Base-by-base conservation (phyloP, 2,888 invertebrate species). In the Drosophila paramelanica region DNA sequence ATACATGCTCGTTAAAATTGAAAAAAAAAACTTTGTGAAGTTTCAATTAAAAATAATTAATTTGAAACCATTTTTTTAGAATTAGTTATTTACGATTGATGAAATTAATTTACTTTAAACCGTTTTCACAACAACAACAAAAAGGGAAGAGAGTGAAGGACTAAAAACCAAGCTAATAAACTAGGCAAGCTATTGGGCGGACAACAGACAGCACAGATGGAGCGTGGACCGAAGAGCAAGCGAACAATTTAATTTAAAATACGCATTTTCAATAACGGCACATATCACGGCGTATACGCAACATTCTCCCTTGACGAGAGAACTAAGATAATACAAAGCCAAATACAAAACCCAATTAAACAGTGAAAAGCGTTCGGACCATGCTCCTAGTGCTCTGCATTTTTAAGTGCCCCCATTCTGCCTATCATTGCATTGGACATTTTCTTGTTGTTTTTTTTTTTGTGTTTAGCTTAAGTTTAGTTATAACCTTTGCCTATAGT, bases 81-180 rank as follows among this genome's bases (percentile, higher is more conserved):
- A 38, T 79, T 68, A 74, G 60, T 42, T 38, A 41, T 43, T 59
- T 42, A 51, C 20, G 56, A 58, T 78, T 72, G 52, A 70, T 31
- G n/a, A 61, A n/a, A 55, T 60, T 62, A 73, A 25, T 36, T 53
- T 60, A 69, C 43, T 50, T 60, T 67, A 42, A 65, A 31, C 38
- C 47, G 42, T 73, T 69, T 72, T 27, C 53, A 69, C 58, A 62
- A 58, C 59, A 78, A 74, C 65, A 75, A 56, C 31, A 74, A 45
- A 70, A 79, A 70, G 86, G 89, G 82, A 90, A 78, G 90, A 90
- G 90, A 90, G 87, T 75, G 80, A 90, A 90, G 90, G 90, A 90
- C 90, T 90, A 84, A 61, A 83, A 83, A 70, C 69, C 75, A 73
- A 62, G 64, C 76, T 57, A 72, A 68, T 57, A 64, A 64, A 67